Evolutionary conservation across 2,113 vertebrate species (phyloP), one percentile per base, ranked within the genome.

Genomic region (Notothenia rossii): DNA sequence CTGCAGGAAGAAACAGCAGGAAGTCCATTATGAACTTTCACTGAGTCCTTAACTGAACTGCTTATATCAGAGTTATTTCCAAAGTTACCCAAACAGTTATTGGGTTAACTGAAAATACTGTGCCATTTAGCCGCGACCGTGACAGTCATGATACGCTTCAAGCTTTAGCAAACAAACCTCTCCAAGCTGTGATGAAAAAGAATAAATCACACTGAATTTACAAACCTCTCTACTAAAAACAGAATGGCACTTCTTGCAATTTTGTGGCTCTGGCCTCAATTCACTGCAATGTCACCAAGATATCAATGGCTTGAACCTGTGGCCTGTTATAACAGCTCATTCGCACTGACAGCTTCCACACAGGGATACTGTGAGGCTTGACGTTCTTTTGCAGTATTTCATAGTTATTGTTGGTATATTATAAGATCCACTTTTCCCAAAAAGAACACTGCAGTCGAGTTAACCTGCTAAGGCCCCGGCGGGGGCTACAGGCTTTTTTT

Each of bases 281-380:
- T 90, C 61, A 79, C 72, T 72, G 74, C 71, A 54, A 51, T 70
- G 81, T 79, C 84, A 87, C 36, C 7, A 10, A 75, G 77, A 81
- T 86, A 93, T 88, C 87, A 79, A 85, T 71, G 88, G 50, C 84
- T 72, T 29, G 45, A 83, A 79, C 66, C 66, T 25, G 15, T 6
- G 45, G 75, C 75, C 10, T 8, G 64, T 82, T 68, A 18, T 2
- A 81, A 59, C 85, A 83, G 81, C 84, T 91, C 91, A 83, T 77
- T 91, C 87, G 83, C 66, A 0, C 74, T 72, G 83, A 75, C 85
- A 79, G 83, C 46, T 53, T 82, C 66, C 79, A 77, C 40, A 69
- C 59, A 86, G 64, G 67, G 83, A 75, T 68, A 58, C 76, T 10
- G 45, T 29, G 75, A 59, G 77, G 78, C 72, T 49, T 58, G 54